Evolutionary conservation across 2,888 invertebrate genomes (phyloP).

Genomic region (Pseudeuparius sepicola): DNA sequence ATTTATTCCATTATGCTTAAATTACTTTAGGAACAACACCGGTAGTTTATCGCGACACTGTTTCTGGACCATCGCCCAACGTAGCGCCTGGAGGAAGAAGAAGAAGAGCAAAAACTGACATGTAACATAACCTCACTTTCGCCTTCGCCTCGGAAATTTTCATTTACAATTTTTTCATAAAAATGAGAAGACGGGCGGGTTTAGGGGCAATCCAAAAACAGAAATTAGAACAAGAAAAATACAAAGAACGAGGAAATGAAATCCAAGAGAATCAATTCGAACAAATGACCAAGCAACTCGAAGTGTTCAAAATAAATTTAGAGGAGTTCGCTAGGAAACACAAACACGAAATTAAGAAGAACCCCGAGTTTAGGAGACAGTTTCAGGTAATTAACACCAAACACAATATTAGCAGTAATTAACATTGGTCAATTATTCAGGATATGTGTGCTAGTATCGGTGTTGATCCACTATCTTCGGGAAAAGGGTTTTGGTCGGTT

Average conservation of each 20-base stretch:
- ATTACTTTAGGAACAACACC: too few relatives aligned
- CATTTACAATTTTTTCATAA: too few relatives aligned
- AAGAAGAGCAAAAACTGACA: too few relatives aligned
- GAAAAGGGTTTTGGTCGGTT: slow-evolving; percentile 97
- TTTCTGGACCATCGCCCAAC: too few relatives aligned
- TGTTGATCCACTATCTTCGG: slow-evolving; percentile 94
- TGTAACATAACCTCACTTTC: too few relatives aligned
- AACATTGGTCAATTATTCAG: slow-evolving; percentile 67
- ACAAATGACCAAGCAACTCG: slow-evolving; percentile 89
- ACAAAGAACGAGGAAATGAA: slow-evolving; percentile 83
- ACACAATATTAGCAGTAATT: not conserved
- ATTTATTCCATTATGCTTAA: too few relatives aligned
- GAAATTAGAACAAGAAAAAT: slow-evolving; percentile 77
- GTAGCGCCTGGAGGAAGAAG: too few relatives aligned
- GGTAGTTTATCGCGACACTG: too few relatives aligned
- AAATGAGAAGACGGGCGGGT: slow-evolving; percentile 73
- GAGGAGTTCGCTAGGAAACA: slow-evolving; percentile 96
- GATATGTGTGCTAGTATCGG: slow-evolving; percentile 97
- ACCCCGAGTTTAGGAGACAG: slow-evolving; percentile 87
- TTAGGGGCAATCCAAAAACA: slow-evolving; percentile 86
- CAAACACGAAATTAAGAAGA: slow-evolving; percentile 88
- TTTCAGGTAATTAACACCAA: slow-evolving; percentile 62
- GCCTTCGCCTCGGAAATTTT: too few relatives aligned
- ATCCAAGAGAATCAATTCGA: slow-evolving; percentile 87
- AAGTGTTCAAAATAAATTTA: slow-evolving; percentile 80